Conservation (phyloP, 2,113 vertebrate genomes). For the Crotophaga sulcirostris region DNA sequence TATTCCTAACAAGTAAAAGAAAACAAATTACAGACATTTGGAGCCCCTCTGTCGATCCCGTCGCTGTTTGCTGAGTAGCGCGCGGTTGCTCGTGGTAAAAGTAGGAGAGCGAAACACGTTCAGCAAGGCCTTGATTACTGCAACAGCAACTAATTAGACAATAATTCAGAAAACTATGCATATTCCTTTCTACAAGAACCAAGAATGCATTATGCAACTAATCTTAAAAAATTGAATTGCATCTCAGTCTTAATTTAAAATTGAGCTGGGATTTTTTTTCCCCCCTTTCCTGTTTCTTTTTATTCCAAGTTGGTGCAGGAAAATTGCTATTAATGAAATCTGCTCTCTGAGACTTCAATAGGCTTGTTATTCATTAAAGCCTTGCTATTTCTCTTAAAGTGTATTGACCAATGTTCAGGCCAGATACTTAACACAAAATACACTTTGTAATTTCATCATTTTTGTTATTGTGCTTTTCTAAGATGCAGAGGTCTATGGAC, state of each 20-base stretch:
- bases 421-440: constrained; percentile 33
- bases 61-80: neutral
- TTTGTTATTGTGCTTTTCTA: neutral
- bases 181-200: neutral
- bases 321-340: constrained; percentile 59
- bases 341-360: constrained; percentile 42
- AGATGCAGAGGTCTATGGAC: neutral
- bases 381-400: constrained; percentile 26
- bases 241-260: constrained; percentile 28
- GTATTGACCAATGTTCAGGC: constrained; percentile 20
- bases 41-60: neutral
- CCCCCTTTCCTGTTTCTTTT: neutral
- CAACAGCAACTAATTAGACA: constrained; percentile 26
- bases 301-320: constrained; percentile 19
- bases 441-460: constrained; percentile 59
- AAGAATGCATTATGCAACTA: constrained; percentile 8
- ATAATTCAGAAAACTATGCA: neutral
- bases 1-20: neutral
- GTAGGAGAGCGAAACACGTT: neutral
- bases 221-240: constrained; percentile 28
- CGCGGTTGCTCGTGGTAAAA: neutral
- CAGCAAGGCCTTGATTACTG: neutral
- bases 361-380: constrained; percentile 48
- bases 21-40: neutral
- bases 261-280: neutral